These are phyloP conservation scores for Drosophila koepferae DNA, from an alignment of 2,888 invertebrate species.

Conservation along the genomic window DNA sequence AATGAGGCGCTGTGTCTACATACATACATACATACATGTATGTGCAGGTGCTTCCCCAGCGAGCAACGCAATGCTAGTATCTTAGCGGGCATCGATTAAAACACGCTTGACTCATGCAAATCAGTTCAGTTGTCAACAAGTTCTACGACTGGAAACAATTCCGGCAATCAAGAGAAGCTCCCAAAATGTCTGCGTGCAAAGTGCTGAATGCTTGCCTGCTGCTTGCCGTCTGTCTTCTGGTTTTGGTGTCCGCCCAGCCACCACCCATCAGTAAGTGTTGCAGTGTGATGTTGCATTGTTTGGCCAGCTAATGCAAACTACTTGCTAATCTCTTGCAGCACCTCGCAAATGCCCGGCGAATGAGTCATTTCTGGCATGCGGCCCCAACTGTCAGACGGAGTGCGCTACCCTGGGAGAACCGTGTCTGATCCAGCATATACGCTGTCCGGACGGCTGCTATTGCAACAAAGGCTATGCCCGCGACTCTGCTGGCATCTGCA, in stretches of 20 bases:
- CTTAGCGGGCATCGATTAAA: conserved; percentile 41
- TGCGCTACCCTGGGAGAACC: conserved; percentile 79
- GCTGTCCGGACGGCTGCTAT: conserved; percentile 83
- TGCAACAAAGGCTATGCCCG: conserved; percentile 81
- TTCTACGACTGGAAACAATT: conserved; percentile 18
- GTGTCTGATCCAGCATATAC: conserved; percentile 70
- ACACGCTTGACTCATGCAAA: conserved; percentile 30
- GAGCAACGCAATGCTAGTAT: neutral
- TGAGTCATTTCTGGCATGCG: conserved; percentile 74
- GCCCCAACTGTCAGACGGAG: conserved; percentile 78
- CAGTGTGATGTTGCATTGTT: neutral
- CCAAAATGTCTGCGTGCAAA: conserved; percentile 35
- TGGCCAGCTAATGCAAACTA: neutral
- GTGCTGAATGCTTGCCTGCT: conserved; percentile 34
- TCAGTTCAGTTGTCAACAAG: conserved; percentile 45
- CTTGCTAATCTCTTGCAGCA: conserved; percentile 27
- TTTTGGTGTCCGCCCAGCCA: conserved; percentile 32
- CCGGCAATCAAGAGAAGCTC: neutral
- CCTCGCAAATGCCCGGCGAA: conserved; percentile 67
- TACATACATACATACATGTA: too few species aligned
- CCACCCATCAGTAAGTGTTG: conserved; percentile 44
- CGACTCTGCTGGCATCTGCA: conserved; percentile 65
- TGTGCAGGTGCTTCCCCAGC: conserved; percentile 45
- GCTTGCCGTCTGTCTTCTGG: conserved; percentile 32
- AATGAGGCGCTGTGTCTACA: too few species aligned